phyloP scores from a whole-genome alignment of 1,140 invertebrate species.

The Pogonus chalceus region DNA sequence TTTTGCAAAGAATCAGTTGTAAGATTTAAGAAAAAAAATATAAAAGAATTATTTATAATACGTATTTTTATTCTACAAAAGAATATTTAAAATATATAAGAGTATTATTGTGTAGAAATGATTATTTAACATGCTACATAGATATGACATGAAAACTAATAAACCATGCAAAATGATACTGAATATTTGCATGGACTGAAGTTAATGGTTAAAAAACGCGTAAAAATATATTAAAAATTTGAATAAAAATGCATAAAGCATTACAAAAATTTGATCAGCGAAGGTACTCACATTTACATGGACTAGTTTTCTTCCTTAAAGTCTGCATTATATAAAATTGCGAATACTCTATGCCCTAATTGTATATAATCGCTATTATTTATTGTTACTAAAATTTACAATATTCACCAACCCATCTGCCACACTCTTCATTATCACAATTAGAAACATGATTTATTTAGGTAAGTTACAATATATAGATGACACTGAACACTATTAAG shows the following conservation, averaged over 20 bases:
- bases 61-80: neutral
- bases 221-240: neutral
- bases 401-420: neutral
- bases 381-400: conserved; percentile 7
- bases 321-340: conserved; percentile 58
- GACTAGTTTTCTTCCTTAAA: conserved; percentile 77
- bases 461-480: neutral
- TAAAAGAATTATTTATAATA: neutral
- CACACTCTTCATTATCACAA: neutral
- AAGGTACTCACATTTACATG: conserved; percentile 73
- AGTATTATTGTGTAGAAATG: neutral
- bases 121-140: neutral
- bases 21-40: neutral
- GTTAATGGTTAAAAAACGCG: neutral
- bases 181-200: neutral
- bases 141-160: neutral
- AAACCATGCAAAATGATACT: neutral
- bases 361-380: neutral
- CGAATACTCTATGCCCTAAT: neutral
- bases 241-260: conserved; percentile 9
- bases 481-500: neutral
- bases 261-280: neutral
- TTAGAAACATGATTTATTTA: neutral
- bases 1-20: neutral
- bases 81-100: neutral